Conservation (phyloP, 2,888 invertebrate species). For the Chrysina gloriosa region DNA sequence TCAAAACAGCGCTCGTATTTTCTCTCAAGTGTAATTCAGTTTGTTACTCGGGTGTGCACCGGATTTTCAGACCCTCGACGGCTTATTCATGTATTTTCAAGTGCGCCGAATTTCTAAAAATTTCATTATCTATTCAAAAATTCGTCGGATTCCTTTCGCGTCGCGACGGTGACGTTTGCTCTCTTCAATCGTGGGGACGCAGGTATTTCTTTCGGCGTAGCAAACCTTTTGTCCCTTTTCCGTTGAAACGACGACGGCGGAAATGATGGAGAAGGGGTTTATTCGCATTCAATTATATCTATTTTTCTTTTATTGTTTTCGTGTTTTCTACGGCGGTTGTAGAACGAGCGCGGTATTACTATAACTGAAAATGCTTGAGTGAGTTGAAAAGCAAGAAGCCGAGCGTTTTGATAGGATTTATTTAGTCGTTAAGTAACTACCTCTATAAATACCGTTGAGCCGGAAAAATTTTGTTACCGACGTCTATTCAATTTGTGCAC, state of each 20-base stretch:
- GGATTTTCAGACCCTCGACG: slow-evolving; percentile 31
- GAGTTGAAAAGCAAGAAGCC: no score
- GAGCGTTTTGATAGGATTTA: no score
- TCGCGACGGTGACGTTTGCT: neutral
- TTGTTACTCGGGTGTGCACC: slow-evolving; percentile 48
- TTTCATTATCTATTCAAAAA: neutral
- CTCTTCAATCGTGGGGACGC: neutral
- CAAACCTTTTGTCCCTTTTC: neutral
- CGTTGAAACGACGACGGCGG: neutral
- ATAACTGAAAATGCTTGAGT: no score
- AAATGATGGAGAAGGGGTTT: neutral
- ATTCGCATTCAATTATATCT: neutral
- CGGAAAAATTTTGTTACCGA: no score
- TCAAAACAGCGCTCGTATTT: slow-evolving; percentile 51
- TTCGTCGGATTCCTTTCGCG: neutral
- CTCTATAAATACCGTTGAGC: no score
- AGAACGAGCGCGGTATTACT: no score
- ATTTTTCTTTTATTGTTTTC: neutral
- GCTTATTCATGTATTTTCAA: slow-evolving; percentile 27
- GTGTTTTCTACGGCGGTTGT: no score
- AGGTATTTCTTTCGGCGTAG: neutral
- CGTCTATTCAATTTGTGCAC: no score
- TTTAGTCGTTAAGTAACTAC: no score
- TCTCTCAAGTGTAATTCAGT: slow-evolving; percentile 51
- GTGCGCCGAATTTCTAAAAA: neutral